phyloP scores from a whole-genome alignment of 2,113 vertebrate species.

The Seriola quinqueradiata region DNA sequence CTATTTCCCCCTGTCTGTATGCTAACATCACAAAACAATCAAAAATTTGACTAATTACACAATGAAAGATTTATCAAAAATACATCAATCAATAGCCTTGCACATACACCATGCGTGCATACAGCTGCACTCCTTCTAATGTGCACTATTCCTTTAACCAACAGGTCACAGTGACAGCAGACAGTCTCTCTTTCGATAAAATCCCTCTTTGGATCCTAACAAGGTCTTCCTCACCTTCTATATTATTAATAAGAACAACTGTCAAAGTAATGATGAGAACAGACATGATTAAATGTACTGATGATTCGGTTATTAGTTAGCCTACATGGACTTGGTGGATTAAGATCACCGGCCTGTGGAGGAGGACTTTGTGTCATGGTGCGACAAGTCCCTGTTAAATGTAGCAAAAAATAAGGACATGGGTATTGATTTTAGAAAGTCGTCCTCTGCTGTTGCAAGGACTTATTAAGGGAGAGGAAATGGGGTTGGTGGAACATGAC shows the following conservation, averaged over 20 bases:
- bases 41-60: neutral
- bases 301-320: slow-evolving; percentile 41
- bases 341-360: slow-evolving; percentile 28
- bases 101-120: neutral
- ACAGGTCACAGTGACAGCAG: neutral
- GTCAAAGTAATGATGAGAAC: slow-evolving; percentile 31
- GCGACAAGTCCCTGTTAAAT: slow-evolving; percentile 20
- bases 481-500: neutral
- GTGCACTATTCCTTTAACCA: neutral
- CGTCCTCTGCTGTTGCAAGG: slow-evolving; percentile 2
- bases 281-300: slow-evolving; percentile 33
- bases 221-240: slow-evolving; percentile 36
- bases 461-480: slow-evolving; percentile 5
- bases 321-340: neutral
- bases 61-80: neutral
- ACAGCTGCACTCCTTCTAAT: neutral
- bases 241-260: slow-evolving; percentile 33
- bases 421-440: slow-evolving; percentile 30
- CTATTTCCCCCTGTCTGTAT: no score
- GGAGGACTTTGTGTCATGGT: slow-evolving; percentile 20
- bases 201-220: neutral
- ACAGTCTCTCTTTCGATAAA: neutral
- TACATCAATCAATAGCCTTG: no score
- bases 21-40: neutral
- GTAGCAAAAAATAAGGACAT: slow-evolving; percentile 25